Conservation (phyloP, 2,113 vertebrate species). For the Channa maculata region DNA sequence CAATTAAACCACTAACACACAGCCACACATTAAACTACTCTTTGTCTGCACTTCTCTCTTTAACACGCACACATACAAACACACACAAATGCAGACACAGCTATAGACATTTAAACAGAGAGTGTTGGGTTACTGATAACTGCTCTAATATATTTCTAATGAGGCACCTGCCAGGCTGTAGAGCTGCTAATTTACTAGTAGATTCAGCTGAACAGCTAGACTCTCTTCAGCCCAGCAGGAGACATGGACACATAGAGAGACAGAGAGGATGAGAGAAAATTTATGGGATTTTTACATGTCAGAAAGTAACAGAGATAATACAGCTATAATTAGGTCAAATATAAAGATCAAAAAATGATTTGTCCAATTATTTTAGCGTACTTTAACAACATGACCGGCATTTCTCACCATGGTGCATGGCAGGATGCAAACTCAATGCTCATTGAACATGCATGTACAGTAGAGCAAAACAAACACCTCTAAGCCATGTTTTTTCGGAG, state of each 20-base stretch:
- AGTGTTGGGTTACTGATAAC: constrained; percentile 70
- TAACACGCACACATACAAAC: constrained; percentile 6
- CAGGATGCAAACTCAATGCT: constrained; percentile 4
- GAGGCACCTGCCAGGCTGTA: constrained; percentile 74
- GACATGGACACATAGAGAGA: constrained; percentile 54
- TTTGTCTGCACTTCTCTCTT: not conserved
- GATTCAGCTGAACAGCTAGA: constrained; percentile 69
- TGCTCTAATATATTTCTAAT: constrained; percentile 78
- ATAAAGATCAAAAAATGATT: constrained; percentile 16
- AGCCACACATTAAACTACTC: not conserved
- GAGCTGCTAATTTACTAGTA: constrained; percentile 71
- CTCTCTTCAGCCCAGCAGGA: constrained; percentile 69
- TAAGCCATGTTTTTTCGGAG: not conserved
- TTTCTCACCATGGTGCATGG: not conserved
- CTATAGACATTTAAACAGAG: constrained; percentile 53
- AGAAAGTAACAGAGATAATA: constrained; percentile 15
- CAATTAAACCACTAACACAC: constrained; percentile 37
- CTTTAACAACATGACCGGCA: constrained; percentile 16
- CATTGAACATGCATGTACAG: not conserved
- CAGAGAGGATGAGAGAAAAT: constrained; percentile 25
- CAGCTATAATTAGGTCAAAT: constrained; percentile 37
- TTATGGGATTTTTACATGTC: constrained; percentile 55
- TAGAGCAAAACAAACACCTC: not conserved
- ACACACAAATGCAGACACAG: constrained; percentile 21
- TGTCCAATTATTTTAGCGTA: constrained; percentile 9